Conservation (phyloP, 2,888 invertebrate genomes). For the Tuta absoluta region DNA sequence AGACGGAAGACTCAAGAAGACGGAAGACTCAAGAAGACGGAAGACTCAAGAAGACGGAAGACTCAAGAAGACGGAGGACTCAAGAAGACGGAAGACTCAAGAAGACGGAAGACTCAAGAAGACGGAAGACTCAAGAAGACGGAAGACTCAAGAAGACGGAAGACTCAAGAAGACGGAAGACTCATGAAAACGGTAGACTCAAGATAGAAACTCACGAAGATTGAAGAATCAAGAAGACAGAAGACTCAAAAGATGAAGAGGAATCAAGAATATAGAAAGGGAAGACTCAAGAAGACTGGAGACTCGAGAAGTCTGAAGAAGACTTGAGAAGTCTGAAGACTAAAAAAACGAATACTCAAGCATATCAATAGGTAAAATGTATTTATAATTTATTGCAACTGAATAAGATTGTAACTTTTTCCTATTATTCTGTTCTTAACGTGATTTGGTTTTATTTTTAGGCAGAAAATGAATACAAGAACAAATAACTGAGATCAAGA, state of each 20-base stretch:
- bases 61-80: conserved; percentile 10
- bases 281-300: not conserved
- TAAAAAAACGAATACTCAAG: conserved; percentile 23
- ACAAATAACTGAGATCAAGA: too few species aligned
- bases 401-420: too few species aligned
- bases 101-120: not conserved
- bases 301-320: not conserved
- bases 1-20: not conserved
- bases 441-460: too few species aligned
- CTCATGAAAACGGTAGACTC: not conserved
- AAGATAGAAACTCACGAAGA: conserved; percentile 26
- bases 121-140: conserved; percentile 4
- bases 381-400: too few species aligned
- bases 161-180: not conserved
- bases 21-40: not conserved
- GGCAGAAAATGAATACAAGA: too few species aligned
- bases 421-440: too few species aligned
- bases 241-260: conserved; percentile 17
- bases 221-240: conserved; percentile 22
- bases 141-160: conserved; percentile 13
- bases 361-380: too few species aligned
- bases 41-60: conserved; percentile 16
- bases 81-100: not conserved
- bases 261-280: not conserved
- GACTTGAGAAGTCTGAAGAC: not conserved